Evolutionary conservation across 2,888 invertebrate species (phyloP).

Genomic region (Fragum sueziense): DNA sequence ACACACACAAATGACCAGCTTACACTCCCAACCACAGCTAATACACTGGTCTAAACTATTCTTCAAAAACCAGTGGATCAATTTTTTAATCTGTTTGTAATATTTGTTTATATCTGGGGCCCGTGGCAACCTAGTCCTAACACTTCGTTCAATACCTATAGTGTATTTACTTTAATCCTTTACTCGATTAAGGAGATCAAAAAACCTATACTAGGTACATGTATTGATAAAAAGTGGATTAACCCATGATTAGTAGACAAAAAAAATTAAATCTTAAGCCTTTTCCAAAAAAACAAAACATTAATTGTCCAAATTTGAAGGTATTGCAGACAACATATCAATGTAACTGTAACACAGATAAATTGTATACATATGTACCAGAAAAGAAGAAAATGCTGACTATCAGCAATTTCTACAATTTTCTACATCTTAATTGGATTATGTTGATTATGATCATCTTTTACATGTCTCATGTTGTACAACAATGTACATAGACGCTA

Average conservation of each 20-base stretch:
- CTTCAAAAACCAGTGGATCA: constrained; percentile 14
- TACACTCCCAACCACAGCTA: background rate
- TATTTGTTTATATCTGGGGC: constrained; percentile 55
- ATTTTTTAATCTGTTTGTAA: constrained; percentile 58
- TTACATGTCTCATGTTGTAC: too few relatives aligned
- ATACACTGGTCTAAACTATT: background rate
- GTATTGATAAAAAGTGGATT: too few relatives aligned
- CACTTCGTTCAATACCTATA: constrained; percentile 41
- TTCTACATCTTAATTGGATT: too few relatives aligned
- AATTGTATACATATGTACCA: background rate
- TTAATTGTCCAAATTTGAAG: background rate
- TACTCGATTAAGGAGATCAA: background rate
- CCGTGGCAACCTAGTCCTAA: constrained; percentile 52
- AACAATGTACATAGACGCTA: too few relatives aligned
- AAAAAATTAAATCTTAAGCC: too few relatives aligned
- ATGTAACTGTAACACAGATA: background rate
- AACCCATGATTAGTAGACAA: too few relatives aligned
- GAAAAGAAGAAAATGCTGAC: background rate
- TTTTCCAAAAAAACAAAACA: background rate
- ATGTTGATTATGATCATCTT: too few relatives aligned
- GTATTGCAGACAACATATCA: background rate
- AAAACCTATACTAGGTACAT: too few relatives aligned
- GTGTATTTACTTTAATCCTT: constrained; percentile 32
- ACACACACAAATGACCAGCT: background rate
- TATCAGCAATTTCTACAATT: too few relatives aligned